Percentiles rank a stretch among this genome's conserved stretches.
These are phyloP conservation scores for Leptinotarsa lineolata DNA, from an alignment of 1,140 invertebrate species.

Conservation along the genomic window DNA sequence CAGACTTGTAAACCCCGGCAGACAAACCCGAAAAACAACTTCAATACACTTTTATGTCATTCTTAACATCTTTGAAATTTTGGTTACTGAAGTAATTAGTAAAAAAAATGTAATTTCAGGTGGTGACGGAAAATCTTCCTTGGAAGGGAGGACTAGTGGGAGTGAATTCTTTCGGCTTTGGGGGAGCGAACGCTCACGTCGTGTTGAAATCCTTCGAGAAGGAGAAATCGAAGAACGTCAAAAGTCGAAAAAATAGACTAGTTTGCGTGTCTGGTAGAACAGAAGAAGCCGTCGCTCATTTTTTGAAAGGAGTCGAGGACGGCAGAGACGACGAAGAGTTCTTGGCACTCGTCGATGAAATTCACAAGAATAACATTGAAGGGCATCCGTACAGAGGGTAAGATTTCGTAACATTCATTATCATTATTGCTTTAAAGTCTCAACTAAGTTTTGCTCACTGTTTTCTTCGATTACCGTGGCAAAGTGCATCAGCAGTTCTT, in stretches of 20 bases:
- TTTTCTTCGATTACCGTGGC: too few relatives aligned
- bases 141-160: constrained; percentile 60
- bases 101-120: constrained; percentile 58
- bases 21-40: background rate
- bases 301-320: constrained; percentile 69
- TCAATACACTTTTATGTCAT: background rate
- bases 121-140: constrained; percentile 64
- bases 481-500: too few relatives aligned
- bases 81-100: background rate
- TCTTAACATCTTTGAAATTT: background rate
- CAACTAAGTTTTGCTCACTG: too few relatives aligned
- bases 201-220: background rate
- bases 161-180: constrained; percentile 67
- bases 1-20: too few relatives aligned
- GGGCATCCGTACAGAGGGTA: constrained; percentile 25
- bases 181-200: constrained; percentile 60
- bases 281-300: constrained; percentile 67
- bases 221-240: background rate
- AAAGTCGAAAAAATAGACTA: constrained; percentile 57
- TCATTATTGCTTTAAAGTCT: too few relatives aligned
- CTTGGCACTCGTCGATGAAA: constrained; percentile 59
- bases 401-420: too few relatives aligned
- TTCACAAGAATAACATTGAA: constrained; percentile 43
- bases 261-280: constrained; percentile 67
- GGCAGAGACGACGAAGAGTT: constrained; percentile 62